Conservation (phyloP, 2,888 invertebrate genomes). For the Tetrapedia diversipes region DNA sequence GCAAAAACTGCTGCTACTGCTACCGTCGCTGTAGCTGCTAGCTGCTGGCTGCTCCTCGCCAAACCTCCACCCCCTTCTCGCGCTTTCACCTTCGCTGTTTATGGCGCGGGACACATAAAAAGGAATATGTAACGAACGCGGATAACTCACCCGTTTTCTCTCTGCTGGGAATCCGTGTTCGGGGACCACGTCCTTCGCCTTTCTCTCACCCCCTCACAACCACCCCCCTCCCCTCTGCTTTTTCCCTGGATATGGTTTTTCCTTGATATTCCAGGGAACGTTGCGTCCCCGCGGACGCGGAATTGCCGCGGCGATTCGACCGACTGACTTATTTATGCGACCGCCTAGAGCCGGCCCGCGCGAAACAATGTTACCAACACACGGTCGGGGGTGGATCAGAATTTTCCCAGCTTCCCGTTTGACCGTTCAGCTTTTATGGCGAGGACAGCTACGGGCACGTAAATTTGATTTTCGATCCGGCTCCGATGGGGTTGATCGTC, state of each 20-base stretch:
- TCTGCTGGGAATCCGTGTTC: slow-evolving; percentile 41
- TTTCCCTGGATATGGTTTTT: slow-evolving; percentile 72
- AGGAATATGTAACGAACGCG: slow-evolving; percentile 81
- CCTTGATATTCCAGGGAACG: slow-evolving; percentile 58
- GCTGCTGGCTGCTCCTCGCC: slow-evolving; percentile 47
- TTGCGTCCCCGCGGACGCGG: slow-evolving; percentile 78
- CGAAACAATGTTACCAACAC: slow-evolving; percentile 74
- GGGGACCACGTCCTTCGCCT: slow-evolving; percentile 8
- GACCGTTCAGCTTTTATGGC: slow-evolving; percentile 7
- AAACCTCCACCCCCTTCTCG: slow-evolving; percentile 50
- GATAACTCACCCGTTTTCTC: slow-evolving; percentile 78
- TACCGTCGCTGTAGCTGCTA: too few relatives aligned
- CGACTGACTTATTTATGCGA: slow-evolving; percentile 80
- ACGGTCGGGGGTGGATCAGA: slow-evolving; percentile 17
- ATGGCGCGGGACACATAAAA: slow-evolving; percentile 80
- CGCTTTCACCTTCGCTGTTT: slow-evolving; percentile 73
- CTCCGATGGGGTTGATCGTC: too few relatives aligned
- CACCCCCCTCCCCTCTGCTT: too few relatives aligned
- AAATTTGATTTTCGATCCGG: slow-evolving; percentile 29
- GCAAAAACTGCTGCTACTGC: too few relatives aligned
- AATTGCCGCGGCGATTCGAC: slow-evolving; percentile 75
- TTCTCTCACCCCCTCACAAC: slow-evolving; percentile 68
- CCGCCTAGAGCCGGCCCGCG: slow-evolving; percentile 74
- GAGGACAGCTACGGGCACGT: slow-evolving; percentile 5
- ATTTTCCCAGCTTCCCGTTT: slow-evolving; percentile 13